Evolutionary conservation across 2,888 invertebrate species (phyloP).

Genomic region (Pandemis heparana): DNA sequence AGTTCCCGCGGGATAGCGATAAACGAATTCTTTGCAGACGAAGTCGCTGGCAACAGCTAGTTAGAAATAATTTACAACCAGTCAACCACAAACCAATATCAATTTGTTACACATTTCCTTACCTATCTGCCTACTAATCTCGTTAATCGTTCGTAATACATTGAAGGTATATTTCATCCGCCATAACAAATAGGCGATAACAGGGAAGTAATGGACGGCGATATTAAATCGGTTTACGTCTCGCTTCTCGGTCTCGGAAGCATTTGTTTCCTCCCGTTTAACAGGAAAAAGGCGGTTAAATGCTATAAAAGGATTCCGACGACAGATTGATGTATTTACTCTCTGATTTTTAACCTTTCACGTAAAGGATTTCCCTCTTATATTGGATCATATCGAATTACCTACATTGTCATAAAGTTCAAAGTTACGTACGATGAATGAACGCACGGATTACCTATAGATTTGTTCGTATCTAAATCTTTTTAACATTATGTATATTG

Average conservation of each 20-base stretch:
- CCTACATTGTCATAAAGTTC: too few species aligned
- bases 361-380: background rate
- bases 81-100: background rate
- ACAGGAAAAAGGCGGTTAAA: constrained; percentile 23
- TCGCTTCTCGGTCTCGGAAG: background rate
- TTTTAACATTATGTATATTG: too few species aligned
- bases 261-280: constrained; percentile 9
- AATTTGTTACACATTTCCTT: background rate
- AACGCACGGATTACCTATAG: too few species aligned
- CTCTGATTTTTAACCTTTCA: background rate
- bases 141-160: background rate
- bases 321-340: constrained; percentile 1
- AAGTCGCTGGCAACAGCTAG: too few species aligned
- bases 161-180: background rate
- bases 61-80: background rate
- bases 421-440: too few species aligned
- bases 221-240: constrained; percentile 2
- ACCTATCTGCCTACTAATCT: background rate
- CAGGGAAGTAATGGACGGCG: background rate
- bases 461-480: too few species aligned
- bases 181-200: background rate
- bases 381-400: too few species aligned
- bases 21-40: too few species aligned
- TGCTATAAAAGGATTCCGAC: background rate
- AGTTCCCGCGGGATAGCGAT: too few species aligned